phyloP scores from a whole-genome alignment of 1,140 invertebrate species.

The Bursaphelenchus mucronatus region DNA sequence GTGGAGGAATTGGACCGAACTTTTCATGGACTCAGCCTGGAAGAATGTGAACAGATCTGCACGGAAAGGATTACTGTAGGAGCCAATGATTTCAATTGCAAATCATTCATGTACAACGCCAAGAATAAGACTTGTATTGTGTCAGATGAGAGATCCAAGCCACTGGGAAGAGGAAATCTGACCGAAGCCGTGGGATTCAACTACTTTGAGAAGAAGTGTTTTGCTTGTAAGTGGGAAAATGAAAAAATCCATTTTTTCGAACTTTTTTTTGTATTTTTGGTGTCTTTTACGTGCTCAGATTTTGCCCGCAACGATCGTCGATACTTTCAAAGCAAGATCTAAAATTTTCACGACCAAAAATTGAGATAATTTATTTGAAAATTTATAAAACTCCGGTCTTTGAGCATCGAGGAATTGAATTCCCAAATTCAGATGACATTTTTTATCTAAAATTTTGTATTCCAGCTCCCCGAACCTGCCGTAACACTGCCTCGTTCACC shows the following conservation, averaged over 20 bases:
- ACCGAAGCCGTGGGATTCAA: conserved; percentile 53
- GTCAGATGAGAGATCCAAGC: conserved; percentile 57
- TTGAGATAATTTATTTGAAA: background rate
- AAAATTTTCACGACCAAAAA: too few species aligned
- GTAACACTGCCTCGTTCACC: conserved; percentile 57
- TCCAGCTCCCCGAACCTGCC: conserved; percentile 58
- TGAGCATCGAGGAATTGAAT: too few species aligned
- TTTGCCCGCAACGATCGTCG: conserved; percentile 1
- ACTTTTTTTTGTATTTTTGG: background rate
- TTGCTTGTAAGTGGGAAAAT: conserved; percentile 48
- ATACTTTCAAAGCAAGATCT: too few species aligned
- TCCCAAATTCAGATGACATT: background rate
- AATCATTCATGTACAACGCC: conserved; percentile 61
- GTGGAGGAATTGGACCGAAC: conserved; percentile 53
- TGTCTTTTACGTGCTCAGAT: background rate
- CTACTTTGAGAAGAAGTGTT: conserved; percentile 61
- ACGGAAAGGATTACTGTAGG: conserved; percentile 54
- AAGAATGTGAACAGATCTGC: conserved; percentile 56
- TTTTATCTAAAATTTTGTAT: conserved; percentile 4
- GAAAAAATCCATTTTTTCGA: background rate
- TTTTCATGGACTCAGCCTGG: conserved; percentile 50
- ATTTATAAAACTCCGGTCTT: too few species aligned
- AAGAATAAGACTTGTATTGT: conserved; percentile 51
- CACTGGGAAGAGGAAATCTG: conserved; percentile 54
- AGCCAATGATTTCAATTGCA: conserved; percentile 61